A percentile compares a stretch with the other conserved stretches of the same genome.
These are phyloP conservation scores for Drosophila nigrodunni DNA, from an alignment of 1,140 invertebrate species.

Conservation along the genomic window DNA sequence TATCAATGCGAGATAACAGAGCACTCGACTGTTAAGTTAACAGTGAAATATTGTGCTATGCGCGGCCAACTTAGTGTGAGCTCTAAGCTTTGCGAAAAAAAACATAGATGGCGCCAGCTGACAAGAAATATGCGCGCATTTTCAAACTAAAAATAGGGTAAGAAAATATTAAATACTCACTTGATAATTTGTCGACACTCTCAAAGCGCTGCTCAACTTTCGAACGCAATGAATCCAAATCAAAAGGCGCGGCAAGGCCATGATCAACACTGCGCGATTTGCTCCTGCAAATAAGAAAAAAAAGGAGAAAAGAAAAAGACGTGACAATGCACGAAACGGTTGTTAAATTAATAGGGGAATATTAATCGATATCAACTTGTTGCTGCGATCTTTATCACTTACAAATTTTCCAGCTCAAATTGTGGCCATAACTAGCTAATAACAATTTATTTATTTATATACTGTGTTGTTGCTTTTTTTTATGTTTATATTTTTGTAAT, in stretches of 20 bases:
- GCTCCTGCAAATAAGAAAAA: conserved; percentile 87
- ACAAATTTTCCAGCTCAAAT: conserved; percentile 77
- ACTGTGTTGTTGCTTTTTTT: conserved; percentile 16
- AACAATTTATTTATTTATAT: conserved; percentile 76
- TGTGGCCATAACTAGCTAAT: conserved; percentile 78
- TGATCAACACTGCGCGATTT: conserved; percentile 95
- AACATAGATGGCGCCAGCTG: conserved; percentile 33
- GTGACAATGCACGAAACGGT: conserved; percentile 32
- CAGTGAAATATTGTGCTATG: neutral
- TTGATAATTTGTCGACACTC: conserved; percentile 89
- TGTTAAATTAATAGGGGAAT: conserved; percentile 52
- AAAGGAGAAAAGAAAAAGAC: conserved; percentile 21
- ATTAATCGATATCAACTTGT: conserved; percentile 54
- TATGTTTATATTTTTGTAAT: conserved; percentile 13
- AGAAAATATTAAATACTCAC: conserved; percentile 59
- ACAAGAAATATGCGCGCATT: neutral
- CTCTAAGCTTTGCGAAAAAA: conserved; percentile 11
- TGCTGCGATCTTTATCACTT: conserved; percentile 75
- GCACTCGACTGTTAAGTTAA: conserved; percentile 3
- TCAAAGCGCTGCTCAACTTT: conserved; percentile 93
- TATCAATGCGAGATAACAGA: conserved; percentile 14
- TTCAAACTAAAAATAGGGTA: conserved; percentile 3
- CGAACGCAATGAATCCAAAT: conserved; percentile 91
- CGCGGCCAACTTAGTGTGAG: conserved; percentile 25
- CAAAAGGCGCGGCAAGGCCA: conserved; percentile 92